Conservation (phyloP, 2,113 vertebrate genomes). For the Alaudala cheleensis region DNA sequence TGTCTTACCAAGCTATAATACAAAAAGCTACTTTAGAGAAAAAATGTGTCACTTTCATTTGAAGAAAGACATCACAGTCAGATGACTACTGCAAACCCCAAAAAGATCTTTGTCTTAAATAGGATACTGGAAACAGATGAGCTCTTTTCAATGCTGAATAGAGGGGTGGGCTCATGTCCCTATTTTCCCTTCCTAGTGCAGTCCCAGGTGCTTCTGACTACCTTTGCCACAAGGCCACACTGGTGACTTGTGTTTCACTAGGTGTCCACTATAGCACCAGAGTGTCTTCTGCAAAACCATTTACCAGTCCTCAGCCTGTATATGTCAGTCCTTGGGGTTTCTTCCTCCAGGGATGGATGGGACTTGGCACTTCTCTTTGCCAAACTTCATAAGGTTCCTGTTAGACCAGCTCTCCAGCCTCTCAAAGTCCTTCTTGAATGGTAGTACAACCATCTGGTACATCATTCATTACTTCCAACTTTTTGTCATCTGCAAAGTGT, state of each 20-base stretch:
- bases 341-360: neutral
- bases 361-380: neutral
- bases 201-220: neutral
- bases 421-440: neutral
- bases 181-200: neutral
- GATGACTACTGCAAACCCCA: neutral
- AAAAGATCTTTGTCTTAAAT: neutral
- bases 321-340: neutral
- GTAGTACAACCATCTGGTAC: neutral
- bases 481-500: neutral
- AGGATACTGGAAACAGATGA: neutral
- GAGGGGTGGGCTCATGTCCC: accelerated
- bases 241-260: neutral
- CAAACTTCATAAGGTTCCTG: neutral
- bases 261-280: neutral
- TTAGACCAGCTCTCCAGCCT: neutral
- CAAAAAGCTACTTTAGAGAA: neutral
- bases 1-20: neutral
- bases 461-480: neutral
- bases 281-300: neutral
- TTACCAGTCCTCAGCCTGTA: neutral
- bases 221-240: neutral
- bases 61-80: neutral
- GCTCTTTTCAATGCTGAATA: neutral
- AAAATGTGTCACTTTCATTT: neutral